Base-by-base conservation (phyloP, 2,888 invertebrate species). In the Calliphora vomitoria region DNA sequence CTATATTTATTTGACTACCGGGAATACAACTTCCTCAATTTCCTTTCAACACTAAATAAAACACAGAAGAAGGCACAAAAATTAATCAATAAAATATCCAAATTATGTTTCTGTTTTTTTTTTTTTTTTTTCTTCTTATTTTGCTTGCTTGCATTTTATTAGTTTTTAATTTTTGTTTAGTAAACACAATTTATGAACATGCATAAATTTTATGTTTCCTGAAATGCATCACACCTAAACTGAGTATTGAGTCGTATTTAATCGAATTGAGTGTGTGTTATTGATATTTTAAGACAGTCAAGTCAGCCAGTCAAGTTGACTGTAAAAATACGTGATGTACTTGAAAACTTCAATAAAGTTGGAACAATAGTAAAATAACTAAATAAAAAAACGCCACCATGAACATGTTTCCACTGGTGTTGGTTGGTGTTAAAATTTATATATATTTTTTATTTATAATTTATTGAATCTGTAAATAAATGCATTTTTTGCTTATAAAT, bases 251-350 rank as follows among this genome's bases (percentile, higher is more conserved):
- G 35, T 35, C 35, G 35, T 35, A 35, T 5, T 35, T 4, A 35
- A 35, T 35, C 35, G 35, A 35, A 35, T 35, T 35, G 35, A 35
- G 35, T 35, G 35, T 35, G 35, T 35, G 35, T 35, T 35, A 25
- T 58, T 58, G 25, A 25, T 58, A 50, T 62, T 35, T 4, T 35
- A 35, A 35, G 35, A 20, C 47, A 38, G n/a, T 20, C 35, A 60
- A 13, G 60, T 44, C 35, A 38, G 25, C 1, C 31, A 62, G 50
- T 38, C 41, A 69, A 25, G 18, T 76, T 76, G 75, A 71, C 62
- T 83, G 38, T 53, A 69, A 69, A 76, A 75, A 68, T 86, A 86
- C 86, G 86, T 86, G 86, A 86, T 83, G 82, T 80, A 86, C 86
- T 86, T 86, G 86, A 86, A 86, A 82, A 80, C 79, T 82, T 75